Base-by-base conservation (phyloP, 1,140 invertebrate genomes). In the Leptopilina boulardi region DNA sequence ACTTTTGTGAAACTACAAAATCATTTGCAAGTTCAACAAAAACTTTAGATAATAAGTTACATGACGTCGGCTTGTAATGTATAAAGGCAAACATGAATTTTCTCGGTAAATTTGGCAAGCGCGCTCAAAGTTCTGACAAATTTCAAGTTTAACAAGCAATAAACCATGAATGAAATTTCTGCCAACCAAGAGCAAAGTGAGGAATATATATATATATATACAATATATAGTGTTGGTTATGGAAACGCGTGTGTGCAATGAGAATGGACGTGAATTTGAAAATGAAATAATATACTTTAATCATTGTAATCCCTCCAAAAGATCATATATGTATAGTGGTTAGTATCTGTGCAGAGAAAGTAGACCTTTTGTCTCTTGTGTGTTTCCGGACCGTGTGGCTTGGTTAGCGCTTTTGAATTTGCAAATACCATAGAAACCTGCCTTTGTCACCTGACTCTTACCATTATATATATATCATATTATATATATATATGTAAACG, bases 251-350 rank as follows among this genome's bases (percentile, higher is more conserved):
- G 13, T 66, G 0, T 34, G 13, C n/a, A 26, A 30, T 13, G 8
- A 15, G 26, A 66, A 66, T 23, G 26, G 59, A 6, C 13, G 11
- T 66, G 13, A 30, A 66, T 66, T 34, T 26, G 26, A 66, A 66
- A 66, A 66, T 66, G 23, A n/a, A 66, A 66, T 66, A 66, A 34
- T 30, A 66, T 66, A 66, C 26, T 30, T n/a, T 66, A 34, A 66
- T 66, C 23, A n/a, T 66, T 66, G 13, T 66, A 66, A 66, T 66
- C 10, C 23, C 23, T 66, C 23, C 26, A 13, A 30, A 23, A 26
- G 21, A 66, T 66, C 13, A 30, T 66, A 54, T 3, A 54, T 10
- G 8, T 21, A 54, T n/a, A 1, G 59, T 30, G 23, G 59, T 34
- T 66, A 66, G 59, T 66, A 30, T 66, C 59, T 13, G 59, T 66